Evolutionary conservation across 2,797 vertebrate species (phyloP).

Genomic region (Lerista edwardsae): DNA sequence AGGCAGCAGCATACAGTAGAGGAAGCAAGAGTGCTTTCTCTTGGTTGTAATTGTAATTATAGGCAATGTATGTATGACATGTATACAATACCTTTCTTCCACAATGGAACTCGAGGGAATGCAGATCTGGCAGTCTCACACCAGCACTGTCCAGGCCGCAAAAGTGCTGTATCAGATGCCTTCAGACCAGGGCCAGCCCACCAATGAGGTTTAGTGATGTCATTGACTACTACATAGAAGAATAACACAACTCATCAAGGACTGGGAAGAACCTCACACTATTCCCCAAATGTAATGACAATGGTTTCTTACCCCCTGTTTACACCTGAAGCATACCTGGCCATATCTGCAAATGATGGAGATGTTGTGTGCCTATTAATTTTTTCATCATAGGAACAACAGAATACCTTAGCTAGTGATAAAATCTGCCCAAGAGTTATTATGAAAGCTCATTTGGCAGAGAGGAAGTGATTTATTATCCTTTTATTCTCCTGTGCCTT

Average conservation of each 20-base stretch:
- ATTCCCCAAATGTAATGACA: background rate
- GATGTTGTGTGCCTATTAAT: background rate
- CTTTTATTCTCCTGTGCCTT: conserved; percentile 43
- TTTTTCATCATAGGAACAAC: no score
- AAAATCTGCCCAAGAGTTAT: rapidly evolving
- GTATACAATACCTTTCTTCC: no score
- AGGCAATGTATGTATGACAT: background rate
- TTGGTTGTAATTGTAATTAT: background rate
- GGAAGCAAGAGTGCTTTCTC: background rate
- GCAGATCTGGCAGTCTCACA: no score
- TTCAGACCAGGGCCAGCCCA: no score
- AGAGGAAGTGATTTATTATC: background rate
- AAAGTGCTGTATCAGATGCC: no score
- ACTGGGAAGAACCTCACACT: background rate
- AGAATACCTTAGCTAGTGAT: background rate
- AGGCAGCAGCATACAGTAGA: background rate
- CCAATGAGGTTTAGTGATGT: no score
- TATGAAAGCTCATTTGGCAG: rapidly evolving
- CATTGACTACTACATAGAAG: background rate
- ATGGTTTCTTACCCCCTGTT: background rate
- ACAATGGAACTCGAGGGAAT: no score
- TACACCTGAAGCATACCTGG: background rate
- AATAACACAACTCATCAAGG: background rate
- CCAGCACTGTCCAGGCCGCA: no score
- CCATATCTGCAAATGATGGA: background rate